Evolutionary conservation across 2,888 invertebrate genomes (phyloP).

Genomic region (Neoscelio sp.): DNA sequence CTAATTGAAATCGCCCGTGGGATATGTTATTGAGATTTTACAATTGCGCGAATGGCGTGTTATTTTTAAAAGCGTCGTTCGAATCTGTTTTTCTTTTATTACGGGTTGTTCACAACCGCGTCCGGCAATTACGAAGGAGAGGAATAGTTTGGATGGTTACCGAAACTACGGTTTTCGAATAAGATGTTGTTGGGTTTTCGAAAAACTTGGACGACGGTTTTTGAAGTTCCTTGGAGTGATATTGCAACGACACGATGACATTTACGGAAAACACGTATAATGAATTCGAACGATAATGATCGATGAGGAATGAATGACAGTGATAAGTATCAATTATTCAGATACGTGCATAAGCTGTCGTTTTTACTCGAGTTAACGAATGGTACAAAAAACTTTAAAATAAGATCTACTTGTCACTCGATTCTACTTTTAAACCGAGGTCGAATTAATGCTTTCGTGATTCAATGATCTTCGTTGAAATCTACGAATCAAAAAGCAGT

Average conservation of each 20-base stretch:
- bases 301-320: constrained; percentile 45
- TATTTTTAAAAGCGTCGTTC: constrained; percentile 37
- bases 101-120: constrained; percentile 4
- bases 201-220: not conserved
- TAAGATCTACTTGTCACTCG: constrained; percentile 33
- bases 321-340: constrained; percentile 35
- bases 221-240: constrained; percentile 9
- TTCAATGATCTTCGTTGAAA: constrained; percentile 17
- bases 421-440: constrained; percentile 9
- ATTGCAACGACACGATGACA: constrained; percentile 38
- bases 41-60: constrained; percentile 51
- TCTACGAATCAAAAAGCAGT: constrained; percentile 11
- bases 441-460: constrained; percentile 10
- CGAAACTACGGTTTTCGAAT: constrained; percentile 13
- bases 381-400: constrained; percentile 32
- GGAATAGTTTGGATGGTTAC: constrained; percentile 36
- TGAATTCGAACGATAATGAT: constrained; percentile 43
- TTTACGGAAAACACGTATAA: constrained; percentile 30
- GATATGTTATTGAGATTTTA: constrained; percentile 52
- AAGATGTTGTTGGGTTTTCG: not conserved
- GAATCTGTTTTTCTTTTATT: constrained; percentile 8
- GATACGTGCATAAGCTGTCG: constrained; percentile 38
- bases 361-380: constrained; percentile 47
- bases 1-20: constrained; percentile 58
- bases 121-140: constrained; percentile 31